phyloP scores from a whole-genome alignment of 2,888 invertebrate genomes.

The Hypsopygia costalis region DNA sequence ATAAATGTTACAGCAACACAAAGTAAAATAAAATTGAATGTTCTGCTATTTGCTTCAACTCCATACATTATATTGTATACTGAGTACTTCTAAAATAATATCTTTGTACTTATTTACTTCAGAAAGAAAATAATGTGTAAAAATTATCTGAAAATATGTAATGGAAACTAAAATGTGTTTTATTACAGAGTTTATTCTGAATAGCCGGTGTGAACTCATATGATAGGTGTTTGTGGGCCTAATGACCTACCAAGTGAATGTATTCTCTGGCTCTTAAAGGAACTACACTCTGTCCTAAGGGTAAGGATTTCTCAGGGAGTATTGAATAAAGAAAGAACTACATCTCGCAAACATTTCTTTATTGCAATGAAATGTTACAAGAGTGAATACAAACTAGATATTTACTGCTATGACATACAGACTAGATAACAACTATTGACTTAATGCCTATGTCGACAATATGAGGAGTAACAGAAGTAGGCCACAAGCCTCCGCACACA shows the following conservation, averaged over 20 bases:
- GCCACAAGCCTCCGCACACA: not conserved
- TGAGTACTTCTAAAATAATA: too few relatives aligned
- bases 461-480: not conserved
- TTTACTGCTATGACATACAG: conserved; percentile 35
- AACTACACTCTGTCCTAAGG: too few relatives aligned
- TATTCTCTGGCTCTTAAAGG: too few relatives aligned
- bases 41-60: conserved; percentile 11
- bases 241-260: too few relatives aligned
- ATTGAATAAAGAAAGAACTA: conserved; percentile 53
- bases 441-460: conserved; percentile 18
- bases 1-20: conserved; percentile 27
- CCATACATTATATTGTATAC: conserved; percentile 8
- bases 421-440: conserved; percentile 36
- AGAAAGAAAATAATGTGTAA: not conserved
- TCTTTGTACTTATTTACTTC: not conserved
- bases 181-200: too few relatives aligned
- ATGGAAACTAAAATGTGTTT: too few relatives aligned
- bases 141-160: too few relatives aligned
- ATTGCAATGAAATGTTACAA: conserved; percentile 62
- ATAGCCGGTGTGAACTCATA: too few relatives aligned
- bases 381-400: conserved; percentile 43
- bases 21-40: conserved; percentile 20
- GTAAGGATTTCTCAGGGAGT: conserved; percentile 28
- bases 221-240: too few relatives aligned
- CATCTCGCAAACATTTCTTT: conserved; percentile 66